A percentile compares a stretch with the other conserved stretches of the same genome.
Conservation (phyloP, 2,888 invertebrate genomes). For the Marronus borbonicus region DNA sequence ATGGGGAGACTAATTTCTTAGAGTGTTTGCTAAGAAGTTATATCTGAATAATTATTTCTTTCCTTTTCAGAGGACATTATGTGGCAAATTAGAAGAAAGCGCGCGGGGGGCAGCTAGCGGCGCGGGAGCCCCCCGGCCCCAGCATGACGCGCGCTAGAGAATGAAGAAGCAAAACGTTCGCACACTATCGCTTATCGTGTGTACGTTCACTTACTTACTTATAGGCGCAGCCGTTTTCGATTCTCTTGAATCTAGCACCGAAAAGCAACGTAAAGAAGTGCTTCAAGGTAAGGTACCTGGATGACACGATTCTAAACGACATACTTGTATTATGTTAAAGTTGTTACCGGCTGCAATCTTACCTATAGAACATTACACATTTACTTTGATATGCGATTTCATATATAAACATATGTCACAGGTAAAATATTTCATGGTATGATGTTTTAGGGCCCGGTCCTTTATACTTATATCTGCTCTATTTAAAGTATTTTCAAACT, state of each 20-base stretch:
- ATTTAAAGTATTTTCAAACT: too few species aligned
- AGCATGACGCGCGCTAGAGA: slow-evolving; percentile 81
- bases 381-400: too few species aligned
- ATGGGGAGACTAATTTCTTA: too few species aligned
- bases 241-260: slow-evolving; percentile 97
- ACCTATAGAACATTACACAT: too few species aligned
- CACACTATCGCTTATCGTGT: slow-evolving; percentile 99
- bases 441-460: too few species aligned
- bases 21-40: too few species aligned
- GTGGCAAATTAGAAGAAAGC: slow-evolving; percentile 64
- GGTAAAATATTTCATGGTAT: too few species aligned
- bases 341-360: too few species aligned
- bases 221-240: slow-evolving; percentile 99
- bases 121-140: slow-evolving; percentile 68
- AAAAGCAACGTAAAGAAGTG: slow-evolving; percentile 90
- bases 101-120: slow-evolving; percentile 69
- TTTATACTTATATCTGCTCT: too few species aligned
- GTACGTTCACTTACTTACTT: slow-evolving; percentile 99
- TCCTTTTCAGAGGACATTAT: slow-evolving; percentile 62
- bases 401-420: too few species aligned
- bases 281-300: slow-evolving; percentile 79
- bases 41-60: slow-evolving; percentile 4
- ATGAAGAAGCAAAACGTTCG: slow-evolving; percentile 99
- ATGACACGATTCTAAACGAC: too few species aligned
- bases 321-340: too few species aligned